Evolutionary conservation across 2,797 vertebrate genomes (phyloP), one percentile per base, ranked within the genome.

Genomic region (Gambusia yucatana): DNA sequence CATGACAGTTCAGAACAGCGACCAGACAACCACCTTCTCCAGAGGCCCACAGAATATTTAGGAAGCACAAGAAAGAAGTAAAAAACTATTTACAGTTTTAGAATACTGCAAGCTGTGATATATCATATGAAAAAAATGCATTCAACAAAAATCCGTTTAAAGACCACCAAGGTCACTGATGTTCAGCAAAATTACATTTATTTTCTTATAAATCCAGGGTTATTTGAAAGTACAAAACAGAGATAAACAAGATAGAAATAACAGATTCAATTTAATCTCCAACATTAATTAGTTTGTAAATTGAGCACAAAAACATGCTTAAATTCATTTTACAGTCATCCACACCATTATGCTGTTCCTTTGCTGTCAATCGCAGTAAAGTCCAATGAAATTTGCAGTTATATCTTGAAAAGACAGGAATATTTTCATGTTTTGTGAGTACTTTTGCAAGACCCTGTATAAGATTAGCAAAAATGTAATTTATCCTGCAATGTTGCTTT

Each of bases 1-100:
- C 85, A 20, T 87, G 88, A 94, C 93, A 90, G 86, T 86, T 87
- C 80, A 65, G 80, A 88, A 86, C 82, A 88, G 82, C 87, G 86
- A 85, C 79, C 81, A 84, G 83, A 88, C 82, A 79, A 93, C 90
- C 87, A 84, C 89, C 90, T 91, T 90, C 90, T 93, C 88, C 75
- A 84, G 79, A 79, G 84, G 81, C 84, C 73, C 73, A 36, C 74
- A 77, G 79, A 86, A 83, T 77, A 73, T 78, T n/a, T 43, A 79
- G 57, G 77, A 87, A 90, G 89, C 88, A 89, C 80, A 81, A 85
- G 39, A 78, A 89, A 69, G 77, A 65, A 59, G 80, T 55, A 82
- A 77, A 88, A 65, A 77, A 59, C 79, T 63, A 84, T 73, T 89
- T 84, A 77, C 74, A 82, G 76, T 82, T 85, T 84, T 59, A 75